phyloP scores from a whole-genome alignment of 2,888 invertebrate species.

The Erebia epiphron region DNA sequence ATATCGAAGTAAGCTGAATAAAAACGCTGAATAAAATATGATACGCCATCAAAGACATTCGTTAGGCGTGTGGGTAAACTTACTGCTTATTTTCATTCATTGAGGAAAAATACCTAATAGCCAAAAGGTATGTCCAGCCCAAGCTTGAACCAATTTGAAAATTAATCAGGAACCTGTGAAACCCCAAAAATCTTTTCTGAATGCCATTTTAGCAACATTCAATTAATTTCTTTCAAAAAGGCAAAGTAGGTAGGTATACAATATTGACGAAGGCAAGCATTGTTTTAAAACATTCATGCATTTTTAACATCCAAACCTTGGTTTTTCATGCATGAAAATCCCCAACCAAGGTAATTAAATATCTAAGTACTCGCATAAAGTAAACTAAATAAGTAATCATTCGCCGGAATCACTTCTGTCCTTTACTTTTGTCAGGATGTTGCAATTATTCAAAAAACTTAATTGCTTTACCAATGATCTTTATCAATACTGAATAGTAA shows the following conservation, averaged over 20 bases:
- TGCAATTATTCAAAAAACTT: slow-evolving; percentile 47
- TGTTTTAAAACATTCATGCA: slow-evolving; percentile 1
- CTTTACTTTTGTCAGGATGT: slow-evolving; percentile 59
- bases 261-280: neutral
- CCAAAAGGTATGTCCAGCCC: too few species aligned
- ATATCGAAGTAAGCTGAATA: too few species aligned
- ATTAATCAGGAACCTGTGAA: too few species aligned
- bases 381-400: slow-evolving; percentile 47
- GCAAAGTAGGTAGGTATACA: neutral
- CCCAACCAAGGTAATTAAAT: slow-evolving; percentile 25
- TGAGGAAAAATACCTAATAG: too few species aligned
- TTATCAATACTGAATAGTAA: slow-evolving; percentile 21
- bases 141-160: too few species aligned
- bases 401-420: slow-evolving; percentile 56
- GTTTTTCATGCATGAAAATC: slow-evolving; percentile 39
- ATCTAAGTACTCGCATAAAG: slow-evolving; percentile 36
- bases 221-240: neutral
- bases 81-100: too few species aligned
- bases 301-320: slow-evolving; percentile 43
- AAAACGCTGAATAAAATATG: too few species aligned
- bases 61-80: too few species aligned
- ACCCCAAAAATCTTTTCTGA: too few species aligned
- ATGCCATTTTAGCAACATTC: neutral
- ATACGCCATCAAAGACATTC: too few species aligned
- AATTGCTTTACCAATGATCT: slow-evolving; percentile 43